These are phyloP conservation scores for Tanypteryx hageni DNA, from an alignment of 2,888 invertebrate species.

Conservation along the genomic window DNA sequence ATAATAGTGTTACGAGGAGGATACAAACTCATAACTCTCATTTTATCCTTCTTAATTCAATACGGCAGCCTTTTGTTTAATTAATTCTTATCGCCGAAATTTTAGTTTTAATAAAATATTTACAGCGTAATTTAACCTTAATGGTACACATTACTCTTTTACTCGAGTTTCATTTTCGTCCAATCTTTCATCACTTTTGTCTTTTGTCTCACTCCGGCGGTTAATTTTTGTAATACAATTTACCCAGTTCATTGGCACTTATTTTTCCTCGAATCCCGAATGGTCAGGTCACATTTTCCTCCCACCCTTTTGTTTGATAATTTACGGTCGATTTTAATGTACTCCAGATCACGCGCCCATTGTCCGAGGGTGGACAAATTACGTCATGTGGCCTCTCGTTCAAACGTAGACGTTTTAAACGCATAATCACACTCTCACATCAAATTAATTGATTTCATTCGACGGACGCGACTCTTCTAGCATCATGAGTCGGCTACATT, in stretches of 20 bases:
- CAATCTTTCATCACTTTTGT: too few species aligned
- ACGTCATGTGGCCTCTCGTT: not conserved
- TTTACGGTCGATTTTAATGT: not conserved
- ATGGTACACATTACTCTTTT: too few species aligned
- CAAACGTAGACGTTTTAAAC: not conserved
- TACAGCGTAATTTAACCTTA: too few species aligned
- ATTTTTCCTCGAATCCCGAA: not conserved
- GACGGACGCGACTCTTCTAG: not conserved
- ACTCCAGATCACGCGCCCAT: not conserved
- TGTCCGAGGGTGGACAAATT: not conserved
- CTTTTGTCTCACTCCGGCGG: not conserved
- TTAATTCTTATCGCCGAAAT: too few species aligned
- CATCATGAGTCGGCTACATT: not conserved
- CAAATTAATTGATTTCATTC: not conserved
- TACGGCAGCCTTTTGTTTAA: too few species aligned
- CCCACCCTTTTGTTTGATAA: not conserved
- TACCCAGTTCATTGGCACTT: not conserved
- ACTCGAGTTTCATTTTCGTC: too few species aligned
- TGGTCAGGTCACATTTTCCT: not conserved
- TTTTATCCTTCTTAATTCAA: too few species aligned
- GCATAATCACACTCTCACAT: conserved; percentile 12
- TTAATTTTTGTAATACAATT: not conserved
- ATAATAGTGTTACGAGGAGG: too few species aligned
- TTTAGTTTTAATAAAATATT: too few species aligned
- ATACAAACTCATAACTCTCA: too few species aligned